Evolutionary conservation across 1,140 invertebrate species (phyloP).

Genomic region (Zaprionus vittiger): DNA sequence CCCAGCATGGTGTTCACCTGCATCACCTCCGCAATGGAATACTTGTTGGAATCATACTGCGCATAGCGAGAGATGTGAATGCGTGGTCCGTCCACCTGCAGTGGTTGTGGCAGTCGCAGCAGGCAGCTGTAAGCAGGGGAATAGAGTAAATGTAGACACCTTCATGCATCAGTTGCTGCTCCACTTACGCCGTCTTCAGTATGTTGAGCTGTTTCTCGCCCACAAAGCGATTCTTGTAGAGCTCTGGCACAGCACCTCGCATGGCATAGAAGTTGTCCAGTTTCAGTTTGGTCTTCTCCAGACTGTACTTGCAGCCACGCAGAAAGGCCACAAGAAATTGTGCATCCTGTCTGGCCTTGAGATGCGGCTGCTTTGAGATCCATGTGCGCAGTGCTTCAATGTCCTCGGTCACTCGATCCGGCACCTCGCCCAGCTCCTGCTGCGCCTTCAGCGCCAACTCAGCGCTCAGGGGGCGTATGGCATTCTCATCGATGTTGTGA

Average conservation of each 20-base stretch:
- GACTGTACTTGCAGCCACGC: conserved; percentile 89
- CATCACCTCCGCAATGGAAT: conserved; percentile 80
- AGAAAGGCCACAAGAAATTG: conserved; percentile 87
- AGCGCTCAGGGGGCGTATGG: conserved; percentile 81
- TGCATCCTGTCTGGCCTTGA: conserved; percentile 86
- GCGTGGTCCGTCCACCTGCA: conserved; percentile 84
- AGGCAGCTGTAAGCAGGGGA: conserved; percentile 51
- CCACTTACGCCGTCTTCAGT: conserved; percentile 66
- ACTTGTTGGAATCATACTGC: conserved; percentile 85
- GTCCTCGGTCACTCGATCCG: conserved; percentile 85
- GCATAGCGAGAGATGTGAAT: conserved; percentile 85
- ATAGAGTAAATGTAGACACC: background rate
- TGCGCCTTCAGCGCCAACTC: conserved; percentile 85
- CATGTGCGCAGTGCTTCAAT: conserved; percentile 87
- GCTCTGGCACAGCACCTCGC: conserved; percentile 86
- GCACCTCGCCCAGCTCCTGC: conserved; percentile 87
- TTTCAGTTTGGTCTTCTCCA: conserved; percentile 88
- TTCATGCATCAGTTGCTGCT: background rate
- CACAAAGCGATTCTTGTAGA: conserved; percentile 83
- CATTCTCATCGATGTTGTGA: conserved; percentile 32
- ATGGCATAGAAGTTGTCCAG: conserved; percentile 88
- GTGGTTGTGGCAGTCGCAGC: conserved; percentile 79
- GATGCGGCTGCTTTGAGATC: conserved; percentile 88
- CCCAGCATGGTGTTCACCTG: conserved; percentile 84
- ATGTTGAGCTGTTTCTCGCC: conserved; percentile 72